Evolutionary conservation across 2,113 vertebrate genomes (phyloP).

Genomic region (Hassar affinis): DNA sequence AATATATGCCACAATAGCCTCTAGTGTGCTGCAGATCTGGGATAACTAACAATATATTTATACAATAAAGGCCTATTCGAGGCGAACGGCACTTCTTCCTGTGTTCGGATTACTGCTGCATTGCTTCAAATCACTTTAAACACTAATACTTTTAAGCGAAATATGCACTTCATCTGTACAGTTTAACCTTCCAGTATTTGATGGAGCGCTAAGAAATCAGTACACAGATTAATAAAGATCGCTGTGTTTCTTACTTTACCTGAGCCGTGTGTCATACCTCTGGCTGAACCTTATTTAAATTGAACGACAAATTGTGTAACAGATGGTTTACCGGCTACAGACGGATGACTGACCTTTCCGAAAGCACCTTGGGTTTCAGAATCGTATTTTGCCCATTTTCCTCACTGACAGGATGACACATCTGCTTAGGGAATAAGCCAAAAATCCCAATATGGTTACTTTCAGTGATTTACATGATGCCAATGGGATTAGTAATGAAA

Average conservation of each 20-base stretch:
- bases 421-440: conserved; percentile 44
- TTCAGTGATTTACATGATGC: conserved; percentile 44
- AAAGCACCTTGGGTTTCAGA: conserved; percentile 39
- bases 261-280: conserved; percentile 1
- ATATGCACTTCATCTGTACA: neutral
- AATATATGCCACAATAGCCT: conserved; percentile 36
- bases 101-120: neutral
- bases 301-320: conserved; percentile 20
- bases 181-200: neutral
- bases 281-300: conserved; percentile 46
- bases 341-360: conserved; percentile 35
- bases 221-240: neutral
- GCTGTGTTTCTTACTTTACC: conserved; percentile 6
- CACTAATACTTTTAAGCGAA: neutral
- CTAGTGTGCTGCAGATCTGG: conserved; percentile 5
- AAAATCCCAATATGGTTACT: conserved; percentile 37
- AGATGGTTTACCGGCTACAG: conserved; percentile 36
- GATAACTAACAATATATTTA: conserved; percentile 22
- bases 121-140: neutral
- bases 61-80: conserved; percentile 23
- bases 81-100: neutral
- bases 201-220: neutral
- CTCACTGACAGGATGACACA: conserved; percentile 41
- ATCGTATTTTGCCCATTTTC: conserved; percentile 29
- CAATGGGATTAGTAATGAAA: conserved; percentile 47